Base-by-base conservation (phyloP, 2,888 invertebrate genomes). In the Nomada flava region DNA sequence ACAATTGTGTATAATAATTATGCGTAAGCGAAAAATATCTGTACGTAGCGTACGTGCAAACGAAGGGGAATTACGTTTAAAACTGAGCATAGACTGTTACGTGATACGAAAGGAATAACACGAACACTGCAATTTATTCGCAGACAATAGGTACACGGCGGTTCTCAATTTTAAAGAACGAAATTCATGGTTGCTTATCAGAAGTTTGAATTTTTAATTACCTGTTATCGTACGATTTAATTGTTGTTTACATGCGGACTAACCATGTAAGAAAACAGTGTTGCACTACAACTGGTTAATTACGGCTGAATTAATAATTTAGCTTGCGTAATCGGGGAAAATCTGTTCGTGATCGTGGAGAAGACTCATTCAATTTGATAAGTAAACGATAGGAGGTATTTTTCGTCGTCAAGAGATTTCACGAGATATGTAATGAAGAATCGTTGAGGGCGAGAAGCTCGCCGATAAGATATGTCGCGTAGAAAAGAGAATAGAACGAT, bases 391-490 rank as follows among this genome's bases (percentile, higher is more conserved):
- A 26, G 47, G 65, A 75, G 77, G 50, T 62, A 73, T 78, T 79
- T 73, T 79, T 63, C 42, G 20, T 29, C 18, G 18, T 36, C 7
- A 23, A 36, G 64, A 62, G 76, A 85, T 78, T 76, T 65, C 29
- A 55, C 36, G 70, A 29, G 73, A 82, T 86, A 88, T 84, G 82
- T 84, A 76, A 36, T 64, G 76, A 63, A 62, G 71, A 82, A 65
- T 68, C 69, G 20, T 74, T 52, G 76, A 70, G 76, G 70, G 47
- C 60, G 65, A 68, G 75, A 72, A 80, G 68, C 11, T 62, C 74
- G 23, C 53, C 63, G 87, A 87, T 87, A 87, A 87, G 87, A 87
- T 88, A 88, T 80, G 53, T 50, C n/a, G 44, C 18, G 42, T 62
- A 47, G 65, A 75, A 82, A 76, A 55, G 68, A 75, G 76, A 76